These are phyloP conservation scores for Lysiphlebus fabarum DNA, from an alignment of 1,140 invertebrate species.

Conservation along the genomic window DNA sequence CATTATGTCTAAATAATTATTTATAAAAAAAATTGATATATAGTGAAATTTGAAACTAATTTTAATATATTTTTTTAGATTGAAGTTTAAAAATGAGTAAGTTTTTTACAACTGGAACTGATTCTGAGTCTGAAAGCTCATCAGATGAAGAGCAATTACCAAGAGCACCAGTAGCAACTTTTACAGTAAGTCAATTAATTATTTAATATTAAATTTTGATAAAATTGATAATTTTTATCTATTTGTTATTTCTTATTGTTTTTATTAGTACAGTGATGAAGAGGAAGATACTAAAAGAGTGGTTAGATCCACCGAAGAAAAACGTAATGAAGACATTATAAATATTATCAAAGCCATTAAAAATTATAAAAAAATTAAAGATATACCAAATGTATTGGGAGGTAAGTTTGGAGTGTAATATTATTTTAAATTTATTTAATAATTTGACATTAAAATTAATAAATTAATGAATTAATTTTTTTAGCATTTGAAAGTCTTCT, in stretches of 20 bases:
- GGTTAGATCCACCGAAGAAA: conserved; percentile 96
- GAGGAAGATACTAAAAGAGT: conserved; percentile 95
- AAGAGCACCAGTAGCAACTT: conserved; percentile 63
- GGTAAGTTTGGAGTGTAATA: no score
- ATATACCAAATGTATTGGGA: conserved; percentile 89
- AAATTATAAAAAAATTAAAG: conserved; percentile 98
- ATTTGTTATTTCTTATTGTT: no score
- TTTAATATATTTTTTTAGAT: no score
- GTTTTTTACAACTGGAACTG: conserved; percentile 84
- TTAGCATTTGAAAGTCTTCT: conserved; percentile 89
- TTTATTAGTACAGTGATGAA: conserved; percentile 85
- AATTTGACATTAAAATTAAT: no score
- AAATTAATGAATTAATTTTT: no score
- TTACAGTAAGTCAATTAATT: conserved; percentile 50
- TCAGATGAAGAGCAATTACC: conserved; percentile 75
- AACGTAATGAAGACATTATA: conserved; percentile 92
- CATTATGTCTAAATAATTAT: no score
- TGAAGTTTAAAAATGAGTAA: conserved; percentile 67
- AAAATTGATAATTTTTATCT: no score
- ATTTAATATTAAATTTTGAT: no score
- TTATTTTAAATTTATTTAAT: no score
- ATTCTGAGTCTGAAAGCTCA: conserved; percentile 83
- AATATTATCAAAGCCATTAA: conserved; percentile 88
- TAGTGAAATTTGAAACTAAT: no score
- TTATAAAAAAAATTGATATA: no score